A percentile compares a stretch with the other conserved stretches of the same genome.
Conservation (phyloP, 2,888 invertebrate genomes). For the Dasysyrphus tricinctus region DNA sequence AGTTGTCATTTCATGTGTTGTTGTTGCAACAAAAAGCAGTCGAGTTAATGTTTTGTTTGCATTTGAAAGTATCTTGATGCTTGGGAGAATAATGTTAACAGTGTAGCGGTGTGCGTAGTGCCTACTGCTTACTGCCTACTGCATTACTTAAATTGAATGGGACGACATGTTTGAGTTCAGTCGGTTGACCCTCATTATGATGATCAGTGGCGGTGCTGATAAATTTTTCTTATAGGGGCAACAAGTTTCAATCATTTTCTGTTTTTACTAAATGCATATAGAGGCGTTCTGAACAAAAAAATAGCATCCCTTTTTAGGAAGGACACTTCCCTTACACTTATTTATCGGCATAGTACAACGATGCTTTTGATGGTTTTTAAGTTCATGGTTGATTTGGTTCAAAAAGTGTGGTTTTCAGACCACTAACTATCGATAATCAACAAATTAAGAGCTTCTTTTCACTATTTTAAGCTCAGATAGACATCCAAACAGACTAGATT, state of each 20-base stretch:
- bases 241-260: background rate
- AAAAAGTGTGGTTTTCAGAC: too few species aligned
- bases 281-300: background rate
- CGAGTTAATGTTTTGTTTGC: constrained; percentile 56
- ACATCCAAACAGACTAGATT: too few species aligned
- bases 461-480: too few species aligned
- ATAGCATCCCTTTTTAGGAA: too few species aligned
- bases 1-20: constrained; percentile 40
- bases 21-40: constrained; percentile 33
- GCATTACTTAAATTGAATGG: constrained; percentile 59
- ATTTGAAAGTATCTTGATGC: constrained; percentile 52
- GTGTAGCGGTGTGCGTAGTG: constrained; percentile 42
- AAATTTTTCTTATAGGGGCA: background rate
- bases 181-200: constrained; percentile 71
- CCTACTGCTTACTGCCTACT: background rate
- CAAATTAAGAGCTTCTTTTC: too few species aligned
- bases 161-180: constrained; percentile 46
- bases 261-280: background rate
- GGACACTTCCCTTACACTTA: too few species aligned
- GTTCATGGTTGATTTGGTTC: too few species aligned
- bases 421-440: too few species aligned
- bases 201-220: constrained; percentile 41
- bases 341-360: too few species aligned
- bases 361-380: too few species aligned
- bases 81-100: constrained; percentile 15